Evolutionary conservation across 2,113 vertebrate species (phyloP).

Genomic region (Apodemus speciosus): DNA sequence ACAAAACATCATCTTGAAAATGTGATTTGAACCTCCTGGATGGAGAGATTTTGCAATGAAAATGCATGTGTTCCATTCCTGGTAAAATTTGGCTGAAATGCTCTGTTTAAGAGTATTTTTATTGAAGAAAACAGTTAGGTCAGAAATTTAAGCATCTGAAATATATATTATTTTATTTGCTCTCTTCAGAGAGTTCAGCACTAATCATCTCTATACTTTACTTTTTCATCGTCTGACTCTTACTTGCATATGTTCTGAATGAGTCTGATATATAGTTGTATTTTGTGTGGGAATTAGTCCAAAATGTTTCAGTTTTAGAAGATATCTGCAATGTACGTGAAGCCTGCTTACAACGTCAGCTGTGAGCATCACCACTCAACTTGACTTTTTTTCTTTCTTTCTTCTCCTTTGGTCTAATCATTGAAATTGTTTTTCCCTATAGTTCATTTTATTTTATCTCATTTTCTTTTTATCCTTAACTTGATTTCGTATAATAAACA

Average conservation of each 20-base stretch:
- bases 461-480: not conserved
- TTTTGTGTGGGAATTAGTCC: slow-evolving; percentile 24
- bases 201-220: slow-evolving; percentile 55
- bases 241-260: slow-evolving; percentile 25
- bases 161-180: not conserved
- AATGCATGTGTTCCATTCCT: not conserved
- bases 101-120: slow-evolving; percentile 31
- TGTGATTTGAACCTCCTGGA: not conserved
- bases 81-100: not conserved
- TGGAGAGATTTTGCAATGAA: not conserved
- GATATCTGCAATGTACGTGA: not conserved
- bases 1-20: not conserved
- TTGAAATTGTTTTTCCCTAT: not conserved
- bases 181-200: not conserved
- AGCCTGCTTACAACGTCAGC: not conserved
- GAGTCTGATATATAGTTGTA: not conserved
- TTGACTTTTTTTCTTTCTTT: not conserved
- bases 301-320: not conserved
- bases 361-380: not conserved
- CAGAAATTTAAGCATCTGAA: not conserved
- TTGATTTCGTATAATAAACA: not conserved
- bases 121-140: not conserved
- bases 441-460: not conserved
- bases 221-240: not conserved
- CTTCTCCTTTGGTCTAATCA: not conserved